Percentiles rank a stretch among this genome's conserved stretches.
These are phyloP conservation scores for Lasioglossum leucozonium DNA, from an alignment of 2,888 invertebrate species.

Conservation along the genomic window DNA sequence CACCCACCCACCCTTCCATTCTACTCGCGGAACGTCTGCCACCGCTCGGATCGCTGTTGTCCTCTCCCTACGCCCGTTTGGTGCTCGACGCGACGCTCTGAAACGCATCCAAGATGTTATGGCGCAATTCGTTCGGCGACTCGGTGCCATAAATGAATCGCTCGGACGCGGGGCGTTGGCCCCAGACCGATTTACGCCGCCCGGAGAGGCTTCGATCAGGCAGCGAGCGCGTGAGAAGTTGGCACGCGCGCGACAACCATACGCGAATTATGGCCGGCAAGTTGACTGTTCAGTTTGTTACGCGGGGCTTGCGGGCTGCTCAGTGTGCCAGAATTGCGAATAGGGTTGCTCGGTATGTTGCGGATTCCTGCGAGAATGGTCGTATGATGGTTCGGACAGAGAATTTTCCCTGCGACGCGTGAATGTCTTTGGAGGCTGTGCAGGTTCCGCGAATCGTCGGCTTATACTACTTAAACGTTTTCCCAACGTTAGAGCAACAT, in stretches of 20 bases:
- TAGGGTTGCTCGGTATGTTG: not conserved
- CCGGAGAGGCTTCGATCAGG: conserved; percentile 24
- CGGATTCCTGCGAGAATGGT: not conserved
- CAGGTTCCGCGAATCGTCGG: not conserved
- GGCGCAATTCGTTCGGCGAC: conserved; percentile 17
- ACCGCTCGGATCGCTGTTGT: not conserved
- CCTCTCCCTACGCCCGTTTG: not conserved
- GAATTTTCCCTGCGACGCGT: not conserved
- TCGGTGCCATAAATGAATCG: conserved; percentile 4
- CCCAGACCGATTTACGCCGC: conserved; percentile 12
- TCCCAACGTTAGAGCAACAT: not conserved
- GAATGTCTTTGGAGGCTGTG: not conserved
- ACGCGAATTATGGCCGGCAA: not conserved
- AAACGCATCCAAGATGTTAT: conserved; percentile 36
- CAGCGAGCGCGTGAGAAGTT: not conserved
- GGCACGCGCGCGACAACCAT: not conserved
- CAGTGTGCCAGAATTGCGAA: not conserved
- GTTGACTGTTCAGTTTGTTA: not conserved
- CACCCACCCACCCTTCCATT: not conserved
- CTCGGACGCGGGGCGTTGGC: not conserved
- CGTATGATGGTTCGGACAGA: not conserved
- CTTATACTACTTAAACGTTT: not conserved
- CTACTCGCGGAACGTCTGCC: not conserved
- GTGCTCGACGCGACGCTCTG: not conserved
- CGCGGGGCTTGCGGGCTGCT: not conserved